Evolutionary conservation across 2,888 invertebrate species (phyloP), one percentile per base, ranked within the genome.

Genomic region (Zaprionus lineosus): DNA sequence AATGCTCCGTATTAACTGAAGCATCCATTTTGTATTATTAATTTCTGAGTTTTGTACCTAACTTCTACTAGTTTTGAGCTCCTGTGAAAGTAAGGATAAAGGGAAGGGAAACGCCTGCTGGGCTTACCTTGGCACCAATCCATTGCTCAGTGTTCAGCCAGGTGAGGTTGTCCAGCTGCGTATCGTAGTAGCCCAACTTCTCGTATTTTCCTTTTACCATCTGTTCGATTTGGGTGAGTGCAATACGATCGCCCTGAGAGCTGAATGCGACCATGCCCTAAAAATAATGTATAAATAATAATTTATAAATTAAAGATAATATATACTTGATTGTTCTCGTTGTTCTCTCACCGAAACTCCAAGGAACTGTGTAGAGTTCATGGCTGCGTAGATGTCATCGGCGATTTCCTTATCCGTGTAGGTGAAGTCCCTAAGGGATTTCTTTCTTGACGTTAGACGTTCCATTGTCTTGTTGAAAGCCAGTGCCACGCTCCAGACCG

Each of bases 201-300:
- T 95, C 94, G 90, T 99, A 99, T 88, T 95, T 96, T 68, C 98
- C 98, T 91, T 97, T 96, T 63, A 95, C 93, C 91, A 98, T 94
- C 91, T 99, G 99, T 89, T 99, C 99, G 75, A 99, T 97, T 91
- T 98, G 98, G 16, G 99, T 99, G 91, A 98, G 92, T 37, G 99
- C 98, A 88, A 99, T 99, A 83, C 99, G 94, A 91, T 99, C 99
- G 76, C 99, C 99, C 91, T 97, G 96, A 5, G 98, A 98, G 76
- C 98, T 98, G 91, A 99, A 99, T 26, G 98, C 98, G 63, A 99
- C 99, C 85, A 95, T 93, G 37, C 99, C 99, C 98, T 99, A 90
- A 9, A 90, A 88, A 60, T 0, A 15, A 3, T 51, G 1, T 8
- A 11, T 37, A 16, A 0, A 6, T 1, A 16, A 21, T 16, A 12